A percentile compares a stretch with the other conserved stretches of the same genome.
Conservation (phyloP, 2,113 vertebrate genomes). For the Pedionomus torquatus region DNA sequence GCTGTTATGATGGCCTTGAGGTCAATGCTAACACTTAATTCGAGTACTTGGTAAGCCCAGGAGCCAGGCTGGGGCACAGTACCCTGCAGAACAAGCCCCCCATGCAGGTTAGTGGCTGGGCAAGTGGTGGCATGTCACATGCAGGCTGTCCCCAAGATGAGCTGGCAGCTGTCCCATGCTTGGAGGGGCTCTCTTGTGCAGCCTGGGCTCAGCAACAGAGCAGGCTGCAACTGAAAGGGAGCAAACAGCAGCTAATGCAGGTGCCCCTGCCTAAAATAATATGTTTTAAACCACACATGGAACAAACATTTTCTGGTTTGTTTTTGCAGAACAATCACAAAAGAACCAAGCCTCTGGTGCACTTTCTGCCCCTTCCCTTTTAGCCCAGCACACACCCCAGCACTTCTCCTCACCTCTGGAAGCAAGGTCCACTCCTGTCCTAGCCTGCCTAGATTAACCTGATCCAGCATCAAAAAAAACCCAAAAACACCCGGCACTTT, state of each 20-base stretch:
- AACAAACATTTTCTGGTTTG: not conserved
- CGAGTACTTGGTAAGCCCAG: not conserved
- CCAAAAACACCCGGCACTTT: not conserved
- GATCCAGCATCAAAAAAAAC: not conserved
- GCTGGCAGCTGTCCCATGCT: fast-evolving
- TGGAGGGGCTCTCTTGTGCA: not conserved
- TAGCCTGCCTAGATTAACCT: not conserved
- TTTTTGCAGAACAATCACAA: not conserved
- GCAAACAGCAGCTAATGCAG: not conserved
- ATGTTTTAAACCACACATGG: fast-evolving
- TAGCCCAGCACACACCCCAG: not conserved
- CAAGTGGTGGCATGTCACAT: fast-evolving
- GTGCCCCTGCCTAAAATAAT: not conserved
- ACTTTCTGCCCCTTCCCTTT: not conserved
- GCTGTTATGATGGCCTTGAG: fast-evolving
- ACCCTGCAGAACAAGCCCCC: not conserved
- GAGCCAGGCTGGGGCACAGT: too few relatives aligned
- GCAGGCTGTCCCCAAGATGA: not conserved
- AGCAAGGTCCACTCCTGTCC: not conserved
- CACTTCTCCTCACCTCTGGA: not conserved
- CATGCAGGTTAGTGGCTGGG: fast-evolving
- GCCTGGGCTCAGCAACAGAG: not conserved
- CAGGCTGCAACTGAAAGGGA: fast-evolving
- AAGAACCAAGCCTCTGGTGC: fast-evolving
- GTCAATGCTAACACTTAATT: not conserved